Conservation (phyloP, 2,113 vertebrate genomes). For the Anguilla japonica region DNA sequence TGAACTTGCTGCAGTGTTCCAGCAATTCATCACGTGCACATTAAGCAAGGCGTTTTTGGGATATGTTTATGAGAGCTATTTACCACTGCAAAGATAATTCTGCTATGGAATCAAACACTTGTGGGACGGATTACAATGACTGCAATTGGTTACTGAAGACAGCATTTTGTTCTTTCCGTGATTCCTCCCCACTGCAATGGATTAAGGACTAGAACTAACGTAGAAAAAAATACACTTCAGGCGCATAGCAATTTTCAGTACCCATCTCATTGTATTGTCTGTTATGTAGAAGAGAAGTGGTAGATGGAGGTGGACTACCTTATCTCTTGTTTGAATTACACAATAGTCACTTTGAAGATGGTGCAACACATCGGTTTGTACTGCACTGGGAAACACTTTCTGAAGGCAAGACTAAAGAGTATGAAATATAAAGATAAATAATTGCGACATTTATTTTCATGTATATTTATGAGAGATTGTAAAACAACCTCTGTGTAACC, state of each 20-base stretch:
- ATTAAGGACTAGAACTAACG: neutral
- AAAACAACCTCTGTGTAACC: no score
- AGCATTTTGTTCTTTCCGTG: neutral
- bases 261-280: neutral
- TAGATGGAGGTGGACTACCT: neutral
- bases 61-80: neutral
- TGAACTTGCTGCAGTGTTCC: neutral
- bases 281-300: slow-evolving; percentile 4
- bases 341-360: neutral
- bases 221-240: neutral
- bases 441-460: no score
- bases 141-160: neutral
- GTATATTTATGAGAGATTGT: no score
- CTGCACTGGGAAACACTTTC: neutral
- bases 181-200: neutral
- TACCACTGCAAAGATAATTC: neutral
- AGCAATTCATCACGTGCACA: neutral
- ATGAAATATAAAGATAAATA: no score
- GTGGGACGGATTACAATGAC: neutral
- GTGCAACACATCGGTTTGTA: neutral
- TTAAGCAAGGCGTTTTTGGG: neutral
- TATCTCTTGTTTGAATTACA: neutral
- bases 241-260: neutral
- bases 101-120: neutral
- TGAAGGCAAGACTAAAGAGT: neutral